Evolutionary conservation across 2,888 invertebrate genomes (phyloP).

Genomic region (Drosophila multiciliata): DNA sequence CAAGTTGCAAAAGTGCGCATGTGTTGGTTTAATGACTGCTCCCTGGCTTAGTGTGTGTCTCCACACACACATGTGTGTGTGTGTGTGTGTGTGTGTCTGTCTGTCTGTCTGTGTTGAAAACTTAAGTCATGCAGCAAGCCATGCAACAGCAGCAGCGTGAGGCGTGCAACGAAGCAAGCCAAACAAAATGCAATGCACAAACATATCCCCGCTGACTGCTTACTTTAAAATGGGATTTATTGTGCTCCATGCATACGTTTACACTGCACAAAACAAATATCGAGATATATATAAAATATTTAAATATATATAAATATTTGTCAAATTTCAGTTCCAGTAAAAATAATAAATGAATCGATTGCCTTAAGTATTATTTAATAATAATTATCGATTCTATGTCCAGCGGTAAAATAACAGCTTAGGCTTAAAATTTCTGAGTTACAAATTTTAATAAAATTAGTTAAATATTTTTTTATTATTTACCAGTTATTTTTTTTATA

Average conservation of each 20-base stretch:
- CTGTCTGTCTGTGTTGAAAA: constrained; percentile 61
- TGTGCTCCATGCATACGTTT: constrained; percentile 35
- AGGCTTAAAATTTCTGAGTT: background rate
- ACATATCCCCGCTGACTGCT: constrained; percentile 39
- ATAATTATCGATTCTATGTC: background rate
- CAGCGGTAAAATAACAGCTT: rapidly evolving
- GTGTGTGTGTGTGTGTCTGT: constrained; percentile 16
- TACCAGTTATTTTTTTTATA: too few species aligned
- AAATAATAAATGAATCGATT: background rate
- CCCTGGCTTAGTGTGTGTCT: constrained; percentile 9
- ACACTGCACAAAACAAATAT: constrained; percentile 1
- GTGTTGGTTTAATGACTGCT: constrained; percentile 59
- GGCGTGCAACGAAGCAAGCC: constrained; percentile 40
- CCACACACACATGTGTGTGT: constrained; percentile 14
- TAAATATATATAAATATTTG: too few species aligned
- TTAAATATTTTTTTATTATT: too few species aligned
- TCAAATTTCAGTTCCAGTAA: background rate
- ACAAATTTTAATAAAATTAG: background rate
- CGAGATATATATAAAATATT: background rate
- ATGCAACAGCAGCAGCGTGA: constrained; percentile 14
- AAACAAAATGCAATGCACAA: constrained; percentile 42
- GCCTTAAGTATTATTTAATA: background rate
- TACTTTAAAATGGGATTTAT: constrained; percentile 71
- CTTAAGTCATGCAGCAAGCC: constrained; percentile 67
- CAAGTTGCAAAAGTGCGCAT: constrained; percentile 42